Percentiles rank a stretch among this genome's conserved stretches.
These are phyloP conservation scores for Protobothrops mucrosquamatus DNA, from an alignment of 2,113 vertebrate species.

Conservation along the genomic window DNA sequence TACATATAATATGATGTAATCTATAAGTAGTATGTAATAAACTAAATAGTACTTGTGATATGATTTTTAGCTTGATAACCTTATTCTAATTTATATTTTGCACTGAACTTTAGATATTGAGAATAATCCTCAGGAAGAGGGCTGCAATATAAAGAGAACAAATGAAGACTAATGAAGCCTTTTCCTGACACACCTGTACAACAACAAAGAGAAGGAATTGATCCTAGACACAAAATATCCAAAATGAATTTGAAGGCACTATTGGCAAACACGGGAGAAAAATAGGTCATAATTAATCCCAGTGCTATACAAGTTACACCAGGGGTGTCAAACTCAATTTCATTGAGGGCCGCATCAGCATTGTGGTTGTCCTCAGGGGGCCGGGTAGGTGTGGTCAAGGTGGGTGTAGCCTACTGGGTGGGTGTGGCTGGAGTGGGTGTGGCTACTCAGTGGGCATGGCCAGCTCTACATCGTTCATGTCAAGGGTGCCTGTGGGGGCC, in stretches of 20 bases:
- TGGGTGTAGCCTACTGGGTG: no score
- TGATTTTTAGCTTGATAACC: not conserved
- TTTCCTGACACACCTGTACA: not conserved
- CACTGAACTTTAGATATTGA: not conserved
- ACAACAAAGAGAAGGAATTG: not conserved
- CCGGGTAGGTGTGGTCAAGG: no score
- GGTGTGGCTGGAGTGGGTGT: no score
- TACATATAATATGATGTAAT: not conserved
- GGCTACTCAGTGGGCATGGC: no score
- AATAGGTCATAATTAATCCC: not conserved
- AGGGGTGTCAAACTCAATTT: no score
- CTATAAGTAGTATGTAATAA: not conserved
- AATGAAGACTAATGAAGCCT: not conserved
- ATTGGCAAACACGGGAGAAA: not conserved
- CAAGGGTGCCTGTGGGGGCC: no score
- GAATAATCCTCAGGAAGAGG: not conserved
- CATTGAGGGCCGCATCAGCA: no score
- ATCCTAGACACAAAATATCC: not conserved
- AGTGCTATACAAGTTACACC: not conserved
- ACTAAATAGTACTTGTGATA: not conserved
- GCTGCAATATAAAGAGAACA: not conserved
- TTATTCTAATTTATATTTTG: not conserved
- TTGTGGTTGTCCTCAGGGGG: no score
- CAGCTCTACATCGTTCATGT: no score
- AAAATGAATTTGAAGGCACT: not conserved